A percentile compares a stretch with the other conserved stretches of the same genome.
These are phyloP conservation scores for mouse (Mus musculus) DNA, from an alignment of 2,113 vertebrate genomes.

Conservation along the genomic window GRCm39 chr8:73247501-73248000, in stretches of 20 bases:
- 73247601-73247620: neutral
- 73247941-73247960: neutral
- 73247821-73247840: neutral
- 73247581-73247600: neutral
- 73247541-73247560: neutral
- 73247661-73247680: neutral
- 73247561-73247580: neutral
- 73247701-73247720: neutral
- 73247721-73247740: neutral
- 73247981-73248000: neutral
- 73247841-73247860: neutral
- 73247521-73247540: neutral
- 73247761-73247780: neutral
- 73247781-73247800: neutral
- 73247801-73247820: neutral
- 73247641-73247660: neutral
- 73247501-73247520: neutral
- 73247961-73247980: neutral
- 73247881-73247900: neutral
- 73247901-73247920: neutral
- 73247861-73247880: neutral
- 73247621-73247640: neutral
- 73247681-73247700: neutral
- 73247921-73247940: neutral
- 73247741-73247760: too few relatives aligned